Evolutionary conservation across 1,140 invertebrate genomes (phyloP), one percentile per base, ranked within the genome.

Genomic region (Patella vulgata): DNA sequence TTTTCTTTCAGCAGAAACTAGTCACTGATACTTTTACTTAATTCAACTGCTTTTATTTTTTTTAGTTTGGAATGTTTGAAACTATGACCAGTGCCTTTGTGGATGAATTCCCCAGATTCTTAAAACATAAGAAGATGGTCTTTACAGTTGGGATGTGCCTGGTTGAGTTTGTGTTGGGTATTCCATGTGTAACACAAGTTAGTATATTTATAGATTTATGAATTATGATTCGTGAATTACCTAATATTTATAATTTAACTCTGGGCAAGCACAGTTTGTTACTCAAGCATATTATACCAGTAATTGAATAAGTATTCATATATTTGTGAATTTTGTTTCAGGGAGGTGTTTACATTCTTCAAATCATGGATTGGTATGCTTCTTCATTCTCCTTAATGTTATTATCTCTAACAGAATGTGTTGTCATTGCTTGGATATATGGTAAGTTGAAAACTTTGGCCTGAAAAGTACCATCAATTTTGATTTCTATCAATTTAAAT

Each of bases 351-450:
- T 93, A 92, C 76, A 91, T 91, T 88, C 84, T 93, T 9, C 91
- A 93, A 75, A 75, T 93, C 53, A 91, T 93, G 88, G 92, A 93
- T 74, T 92, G 92, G 77, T 93, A 94, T 74, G 91, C 91, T 3
- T 91, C 92, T 14, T 92, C 91, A 73, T 93, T 91, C 88, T 92
- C 91, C 14, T 91, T 93, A 1, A 82, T 93, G 46, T 83, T 93
- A 17, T 91, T 93, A 47, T 92, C 91, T 8, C 90, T 85, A 17
- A 68, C 76, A 3, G 86, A 87, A 74, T 82, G 80, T 68, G 66
- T 85, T 36, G 76, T 82, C 19, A 75, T 85, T 50, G 72, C 77
- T 17, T 85, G 82, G 81, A 71, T 83, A 14, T 85, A 85, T 74
- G 84, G 83, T 82, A 72, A 36, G 64, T 30, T 4, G n/a, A 36